Conservation (phyloP, 1,140 invertebrate species). For the Trichonephila clavipes region DNA sequence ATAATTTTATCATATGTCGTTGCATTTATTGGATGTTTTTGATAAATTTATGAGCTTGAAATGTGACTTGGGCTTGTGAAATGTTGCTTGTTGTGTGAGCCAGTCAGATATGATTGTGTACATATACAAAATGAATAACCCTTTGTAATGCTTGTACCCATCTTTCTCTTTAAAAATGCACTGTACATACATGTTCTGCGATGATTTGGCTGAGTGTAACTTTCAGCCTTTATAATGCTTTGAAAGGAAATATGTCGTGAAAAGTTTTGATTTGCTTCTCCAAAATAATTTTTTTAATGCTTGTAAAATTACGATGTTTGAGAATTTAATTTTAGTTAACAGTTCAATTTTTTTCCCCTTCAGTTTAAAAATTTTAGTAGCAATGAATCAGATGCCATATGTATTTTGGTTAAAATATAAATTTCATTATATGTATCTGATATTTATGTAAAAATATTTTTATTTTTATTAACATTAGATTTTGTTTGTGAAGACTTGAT, state of each 20-base stretch:
- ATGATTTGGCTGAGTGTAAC: slow-evolving; percentile 37
- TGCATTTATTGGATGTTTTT: slow-evolving; percentile 53
- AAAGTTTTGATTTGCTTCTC: neutral
- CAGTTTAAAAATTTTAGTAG: too few relatives aligned
- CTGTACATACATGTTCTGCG: slow-evolving; percentile 28
- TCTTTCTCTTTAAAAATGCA: slow-evolving; percentile 17
- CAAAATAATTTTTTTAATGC: neutral
- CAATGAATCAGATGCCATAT: too few relatives aligned
- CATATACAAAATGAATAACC: neutral
- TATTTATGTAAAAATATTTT: too few relatives aligned
- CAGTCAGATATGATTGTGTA: slow-evolving; percentile 63
- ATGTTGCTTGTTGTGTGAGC: slow-evolving; percentile 65
- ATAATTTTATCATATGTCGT: slow-evolving; percentile 46
- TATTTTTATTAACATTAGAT: too few relatives aligned
- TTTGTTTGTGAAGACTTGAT: too few relatives aligned
- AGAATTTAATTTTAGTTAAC: neutral
- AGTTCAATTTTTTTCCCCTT: too few relatives aligned
- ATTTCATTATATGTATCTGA: too few relatives aligned
- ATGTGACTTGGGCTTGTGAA: slow-evolving; percentile 58
- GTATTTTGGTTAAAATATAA: too few relatives aligned
- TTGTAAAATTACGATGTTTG: neutral
- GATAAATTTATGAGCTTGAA: slow-evolving; percentile 72
- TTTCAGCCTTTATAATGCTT: slow-evolving; percentile 35
- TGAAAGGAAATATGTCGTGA: neutral
- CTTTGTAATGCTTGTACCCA: slow-evolving; percentile 30